Conservation (phyloP, 2,888 invertebrate genomes). For the Epinotia nisella region DNA sequence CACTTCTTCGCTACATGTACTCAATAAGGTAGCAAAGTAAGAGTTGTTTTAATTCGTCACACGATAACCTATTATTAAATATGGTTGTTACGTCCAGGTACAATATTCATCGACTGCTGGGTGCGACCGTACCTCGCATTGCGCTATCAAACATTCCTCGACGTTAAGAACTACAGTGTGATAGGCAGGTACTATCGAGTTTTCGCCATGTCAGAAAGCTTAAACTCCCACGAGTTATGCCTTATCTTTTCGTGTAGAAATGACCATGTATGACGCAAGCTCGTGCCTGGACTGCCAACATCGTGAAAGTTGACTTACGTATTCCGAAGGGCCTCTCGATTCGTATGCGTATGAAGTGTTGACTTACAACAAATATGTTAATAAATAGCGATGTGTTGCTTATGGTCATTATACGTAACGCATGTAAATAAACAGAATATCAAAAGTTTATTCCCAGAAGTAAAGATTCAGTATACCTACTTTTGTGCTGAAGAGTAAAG, state of each 20-base stretch:
- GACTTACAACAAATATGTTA: constrained; percentile 22
- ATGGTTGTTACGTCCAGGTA: background rate
- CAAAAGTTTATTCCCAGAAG: background rate
- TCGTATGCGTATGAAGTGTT: constrained; percentile 46
- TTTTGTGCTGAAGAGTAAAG: too few relatives aligned
- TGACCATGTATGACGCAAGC: constrained; percentile 62
- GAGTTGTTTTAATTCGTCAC: background rate
- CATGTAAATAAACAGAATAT: background rate
- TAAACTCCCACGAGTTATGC: constrained; percentile 33
- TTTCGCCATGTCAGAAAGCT: constrained; percentile 31
- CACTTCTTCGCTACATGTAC: too few relatives aligned
- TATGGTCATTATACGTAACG: constrained; percentile 3
- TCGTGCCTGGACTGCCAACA: constrained; percentile 70
- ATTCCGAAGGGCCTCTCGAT: constrained; percentile 64
- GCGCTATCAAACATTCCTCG: constrained; percentile 23
- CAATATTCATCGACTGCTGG: background rate
- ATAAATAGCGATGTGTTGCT: constrained; percentile 1
- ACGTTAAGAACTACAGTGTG: background rate
- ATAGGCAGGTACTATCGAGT: constrained; percentile 29
- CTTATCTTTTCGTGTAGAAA: constrained; percentile 42
- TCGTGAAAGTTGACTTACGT: constrained; percentile 72
- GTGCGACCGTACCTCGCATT: background rate
- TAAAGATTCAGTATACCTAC: too few relatives aligned
- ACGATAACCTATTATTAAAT: background rate
- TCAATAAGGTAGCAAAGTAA: background rate